Evolutionary conservation across 30 jellyfish, hydroid and myxozoan genomes (phyloP).

Genomic region (Euphysa ruthae): DNA sequence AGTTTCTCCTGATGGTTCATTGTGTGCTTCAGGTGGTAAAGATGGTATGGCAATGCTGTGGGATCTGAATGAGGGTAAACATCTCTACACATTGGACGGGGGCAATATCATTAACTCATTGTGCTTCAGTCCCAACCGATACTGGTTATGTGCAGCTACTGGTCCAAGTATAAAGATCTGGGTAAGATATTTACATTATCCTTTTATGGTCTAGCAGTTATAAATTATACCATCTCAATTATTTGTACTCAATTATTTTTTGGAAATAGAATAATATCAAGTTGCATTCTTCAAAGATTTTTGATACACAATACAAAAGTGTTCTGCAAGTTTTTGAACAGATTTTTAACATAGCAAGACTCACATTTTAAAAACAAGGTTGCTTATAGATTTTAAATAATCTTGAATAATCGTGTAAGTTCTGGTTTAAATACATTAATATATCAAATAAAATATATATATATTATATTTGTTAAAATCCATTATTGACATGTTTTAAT

Average conservation of each 20-base stretch:
- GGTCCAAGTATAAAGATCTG: slow-evolving; percentile 94
- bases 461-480: background rate
- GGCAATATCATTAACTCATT: slow-evolving; percentile 69
- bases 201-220: background rate
- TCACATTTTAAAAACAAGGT: no score
- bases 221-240: no score
- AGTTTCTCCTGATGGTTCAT: slow-evolving; percentile 91
- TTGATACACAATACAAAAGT: no score
- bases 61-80: slow-evolving; percentile 92
- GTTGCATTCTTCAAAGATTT: no score
- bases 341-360: no score
- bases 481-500: background rate
- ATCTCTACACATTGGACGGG: slow-evolving; percentile 68
- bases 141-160: slow-evolving; percentile 97
- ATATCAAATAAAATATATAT: background rate
- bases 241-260: no score
- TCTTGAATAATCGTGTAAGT: no score
- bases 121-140: slow-evolving; percentile 91
- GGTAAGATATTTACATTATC: slow-evolving; percentile 43
- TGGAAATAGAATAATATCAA: no score
- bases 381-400: no score
- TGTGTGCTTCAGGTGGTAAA: slow-evolving; percentile 98
- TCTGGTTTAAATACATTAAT: no score
- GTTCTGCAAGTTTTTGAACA: no score
- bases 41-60: slow-evolving; percentile 96